A percentile compares a stretch with the other conserved stretches of the same genome.
phyloP scores from a whole-genome alignment of 2,113 vertebrate genomes.

The Camelus bactrianus region DNA sequence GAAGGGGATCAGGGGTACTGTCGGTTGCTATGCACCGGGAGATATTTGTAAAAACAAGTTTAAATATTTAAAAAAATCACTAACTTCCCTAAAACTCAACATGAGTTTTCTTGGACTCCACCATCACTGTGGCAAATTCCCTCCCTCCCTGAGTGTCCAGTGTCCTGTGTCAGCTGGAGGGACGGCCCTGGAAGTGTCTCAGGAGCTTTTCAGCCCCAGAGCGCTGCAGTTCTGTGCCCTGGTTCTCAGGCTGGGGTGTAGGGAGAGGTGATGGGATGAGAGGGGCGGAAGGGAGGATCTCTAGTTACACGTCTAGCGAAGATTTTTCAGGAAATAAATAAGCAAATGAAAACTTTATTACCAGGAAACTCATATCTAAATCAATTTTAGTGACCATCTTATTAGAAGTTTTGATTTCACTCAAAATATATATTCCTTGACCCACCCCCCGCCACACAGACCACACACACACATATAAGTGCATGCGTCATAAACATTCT shows the following conservation, averaged over 20 bases:
- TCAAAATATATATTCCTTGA: background rate
- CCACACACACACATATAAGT: too few species aligned
- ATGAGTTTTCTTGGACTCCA: background rate
- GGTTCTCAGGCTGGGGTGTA: background rate
- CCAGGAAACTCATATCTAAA: background rate
- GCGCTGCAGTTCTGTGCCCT: background rate
- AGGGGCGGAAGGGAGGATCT: background rate
- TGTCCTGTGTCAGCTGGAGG: background rate
- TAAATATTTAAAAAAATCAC: background rate
- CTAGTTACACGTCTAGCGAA: background rate
- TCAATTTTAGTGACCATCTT: background rate
- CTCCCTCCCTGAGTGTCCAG: background rate
- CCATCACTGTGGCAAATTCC: too few species aligned
- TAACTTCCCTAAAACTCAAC: background rate
- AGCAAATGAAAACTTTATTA: background rate
- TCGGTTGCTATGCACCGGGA: background rate
- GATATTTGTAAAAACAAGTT: background rate
- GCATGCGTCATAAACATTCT: background rate
- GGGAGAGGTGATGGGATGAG: background rate
- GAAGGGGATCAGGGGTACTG: background rate
- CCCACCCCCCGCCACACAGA: too few species aligned
- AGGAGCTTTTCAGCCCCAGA: background rate
- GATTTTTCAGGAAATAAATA: background rate
- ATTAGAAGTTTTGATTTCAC: constrained; percentile 12
- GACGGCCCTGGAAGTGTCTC: background rate